phyloP scores from a whole-genome alignment of 2,888 invertebrate genomes.

The Stenichneumon culpator region DNA sequence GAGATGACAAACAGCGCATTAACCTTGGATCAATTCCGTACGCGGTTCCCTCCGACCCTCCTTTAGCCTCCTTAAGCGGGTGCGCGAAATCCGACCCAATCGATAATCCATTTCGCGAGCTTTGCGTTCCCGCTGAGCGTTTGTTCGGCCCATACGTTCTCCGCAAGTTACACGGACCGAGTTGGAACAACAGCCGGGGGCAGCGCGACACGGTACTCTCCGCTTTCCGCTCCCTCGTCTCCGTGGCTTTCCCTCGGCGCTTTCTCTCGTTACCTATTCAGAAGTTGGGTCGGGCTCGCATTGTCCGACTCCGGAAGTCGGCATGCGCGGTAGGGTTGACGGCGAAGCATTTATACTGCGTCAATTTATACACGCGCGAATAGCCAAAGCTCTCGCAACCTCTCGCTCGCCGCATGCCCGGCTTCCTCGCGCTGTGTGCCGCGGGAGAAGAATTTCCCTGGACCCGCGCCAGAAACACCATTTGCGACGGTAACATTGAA shows the following conservation, averaged over 20 bases:
- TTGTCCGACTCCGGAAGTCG: constrained; percentile 27
- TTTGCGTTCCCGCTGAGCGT: constrained; percentile 38
- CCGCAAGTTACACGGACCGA: constrained; percentile 30
- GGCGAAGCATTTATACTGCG: neutral
- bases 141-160: constrained; percentile 2
- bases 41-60: constrained; percentile 18
- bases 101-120: constrained; percentile 65
- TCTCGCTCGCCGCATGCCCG: neutral
- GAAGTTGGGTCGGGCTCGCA: constrained; percentile 42
- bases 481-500: neutral
- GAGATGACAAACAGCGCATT: constrained; percentile 62
- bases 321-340: neutral
- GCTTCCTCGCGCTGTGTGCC: neutral
- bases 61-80: constrained; percentile 21
- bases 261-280: constrained; percentile 48
- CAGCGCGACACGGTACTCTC: neutral
- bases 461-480: constrained; percentile 54
- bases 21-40: constrained; percentile 58
- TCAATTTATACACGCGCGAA: constrained; percentile 28
- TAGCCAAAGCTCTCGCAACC: constrained; percentile 18
- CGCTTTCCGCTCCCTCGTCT: neutral
- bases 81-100: constrained; percentile 48
- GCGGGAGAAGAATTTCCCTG: constrained; percentile 30
- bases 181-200: constrained; percentile 29
- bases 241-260: neutral